phyloP scores from a whole-genome alignment of 2,113 vertebrate genomes.

The Corythoichthys intestinalis region DNA sequence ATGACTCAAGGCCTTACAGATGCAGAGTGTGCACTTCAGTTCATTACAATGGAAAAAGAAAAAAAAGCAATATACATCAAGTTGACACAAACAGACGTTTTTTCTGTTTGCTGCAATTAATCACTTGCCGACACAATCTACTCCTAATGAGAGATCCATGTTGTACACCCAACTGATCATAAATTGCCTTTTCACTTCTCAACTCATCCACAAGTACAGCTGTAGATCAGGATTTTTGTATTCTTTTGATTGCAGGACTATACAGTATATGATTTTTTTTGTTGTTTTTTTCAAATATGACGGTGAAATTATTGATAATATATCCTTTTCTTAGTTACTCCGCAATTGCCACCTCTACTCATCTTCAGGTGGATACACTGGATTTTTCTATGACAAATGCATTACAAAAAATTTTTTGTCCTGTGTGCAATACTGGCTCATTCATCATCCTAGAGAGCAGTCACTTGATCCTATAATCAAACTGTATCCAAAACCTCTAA shows the following conservation, averaged over 20 bases:
- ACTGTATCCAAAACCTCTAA: conserved; percentile 12
- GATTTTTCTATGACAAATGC: neutral
- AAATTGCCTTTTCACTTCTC: conserved; percentile 39
- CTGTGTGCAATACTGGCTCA: neutral
- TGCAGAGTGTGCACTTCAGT: conserved; percentile 54
- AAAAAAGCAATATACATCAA: conserved; percentile 66
- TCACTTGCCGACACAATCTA: conserved; percentile 61
- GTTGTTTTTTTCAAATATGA: neutral
- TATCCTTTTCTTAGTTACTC: neutral
- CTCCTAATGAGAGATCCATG: conserved; percentile 66
- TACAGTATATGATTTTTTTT: too few species aligned
- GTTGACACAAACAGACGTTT: conserved; percentile 72
- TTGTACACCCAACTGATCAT: conserved; percentile 67
- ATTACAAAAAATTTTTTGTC: neutral
- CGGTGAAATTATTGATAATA: neutral
- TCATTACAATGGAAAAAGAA: conserved; percentile 63
- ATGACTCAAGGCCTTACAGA: conserved; percentile 28
- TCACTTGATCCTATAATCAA: neutral
- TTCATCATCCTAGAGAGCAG: neutral
- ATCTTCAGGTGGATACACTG: conserved; percentile 1
- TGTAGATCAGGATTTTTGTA: neutral
- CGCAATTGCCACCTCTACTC: conserved; percentile 13
- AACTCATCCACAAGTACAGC: conserved; percentile 30
- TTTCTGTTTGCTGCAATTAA: conserved; percentile 67
- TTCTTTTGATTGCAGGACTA: too few species aligned